Conservation (phyloP, 2,888 invertebrate species). For the Hyppa rectilinea region DNA sequence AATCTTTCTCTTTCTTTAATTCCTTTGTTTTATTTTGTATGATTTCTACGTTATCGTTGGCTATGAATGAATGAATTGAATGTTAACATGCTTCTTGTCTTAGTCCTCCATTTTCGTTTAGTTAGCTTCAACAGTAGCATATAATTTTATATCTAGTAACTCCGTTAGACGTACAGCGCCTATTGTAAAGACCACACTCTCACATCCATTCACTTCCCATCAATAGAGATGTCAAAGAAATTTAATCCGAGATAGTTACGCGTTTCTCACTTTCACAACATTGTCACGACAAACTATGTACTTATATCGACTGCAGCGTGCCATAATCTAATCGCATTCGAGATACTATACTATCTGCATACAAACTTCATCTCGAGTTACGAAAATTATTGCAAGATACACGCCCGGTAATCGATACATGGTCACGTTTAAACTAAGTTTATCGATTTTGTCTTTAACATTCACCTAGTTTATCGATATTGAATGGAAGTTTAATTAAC, state of each 20-base stretch:
- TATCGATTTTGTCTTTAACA: constrained; percentile 30
- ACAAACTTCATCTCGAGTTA: constrained; percentile 45
- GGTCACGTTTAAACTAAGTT: constrained; percentile 50
- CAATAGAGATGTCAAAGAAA: constrained; percentile 56
- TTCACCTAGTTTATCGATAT: constrained; percentile 41
- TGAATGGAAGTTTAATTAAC: constrained; percentile 19
- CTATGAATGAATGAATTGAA: too few relatives aligned
- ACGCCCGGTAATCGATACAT: constrained; percentile 37
- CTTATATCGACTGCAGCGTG: constrained; percentile 52
- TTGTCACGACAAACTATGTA: constrained; percentile 61
- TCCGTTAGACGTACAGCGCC: background rate
- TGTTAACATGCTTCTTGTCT: background rate
- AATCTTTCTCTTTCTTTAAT: constrained; percentile 1
- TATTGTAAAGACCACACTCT: constrained; percentile 27
- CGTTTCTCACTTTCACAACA: constrained; percentile 62
- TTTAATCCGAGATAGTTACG: constrained; percentile 42
- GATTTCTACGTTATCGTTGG: background rate
- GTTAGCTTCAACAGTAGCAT: background rate
- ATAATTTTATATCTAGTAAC: constrained; percentile 12
- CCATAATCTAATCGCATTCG: constrained; percentile 56
- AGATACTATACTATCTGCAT: constrained; percentile 53
- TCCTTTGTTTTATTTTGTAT: background rate
- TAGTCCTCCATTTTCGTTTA: background rate
- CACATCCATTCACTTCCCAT: constrained; percentile 44
- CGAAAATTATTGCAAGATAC: constrained; percentile 54